Evolutionary conservation across 2,113 vertebrate species (phyloP).

Genomic region (Thymallus thymallus): DNA sequence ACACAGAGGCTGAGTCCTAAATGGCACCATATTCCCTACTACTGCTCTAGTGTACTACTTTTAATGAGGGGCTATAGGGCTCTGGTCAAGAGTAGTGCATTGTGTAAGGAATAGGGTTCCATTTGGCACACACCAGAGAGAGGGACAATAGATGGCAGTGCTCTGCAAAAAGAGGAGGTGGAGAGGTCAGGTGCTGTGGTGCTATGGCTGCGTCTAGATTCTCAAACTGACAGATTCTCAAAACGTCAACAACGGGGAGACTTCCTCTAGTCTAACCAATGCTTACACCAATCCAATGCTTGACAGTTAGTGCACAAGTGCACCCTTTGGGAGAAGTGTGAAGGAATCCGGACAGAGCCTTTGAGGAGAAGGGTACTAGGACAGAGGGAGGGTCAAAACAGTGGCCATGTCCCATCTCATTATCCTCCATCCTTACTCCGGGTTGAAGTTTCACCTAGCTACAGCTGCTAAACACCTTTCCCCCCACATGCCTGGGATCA

Average conservation of each 20-base stretch:
- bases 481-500: not conserved
- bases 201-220: no score
- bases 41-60: no score
- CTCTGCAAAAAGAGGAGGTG: slow-evolving; percentile 32
- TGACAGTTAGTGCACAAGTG: no score
- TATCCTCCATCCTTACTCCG: no score
- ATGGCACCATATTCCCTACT: not conserved
- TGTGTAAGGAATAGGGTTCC: not conserved
- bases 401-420: no score
- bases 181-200: not conserved
- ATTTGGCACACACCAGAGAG: not conserved
- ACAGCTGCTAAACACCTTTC: not conserved
- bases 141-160: slow-evolving; percentile 48
- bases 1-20: not conserved
- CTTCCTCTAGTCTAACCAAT: no score
- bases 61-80: not conserved
- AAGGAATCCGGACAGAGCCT: no score
- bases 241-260: no score
- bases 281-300: no score
- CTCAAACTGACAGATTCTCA: no score
- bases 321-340: no score
- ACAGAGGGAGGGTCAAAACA: not conserved
- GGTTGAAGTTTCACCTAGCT: no score
- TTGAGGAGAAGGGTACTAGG: slow-evolving; percentile 21
- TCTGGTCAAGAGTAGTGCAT: not conserved